A percentile compares a stretch with the other conserved stretches of the same genome.
These are phyloP conservation scores for Leptopilina clavipes DNA, from an alignment of 1,140 invertebrate species.

Conservation along the genomic window DNA sequence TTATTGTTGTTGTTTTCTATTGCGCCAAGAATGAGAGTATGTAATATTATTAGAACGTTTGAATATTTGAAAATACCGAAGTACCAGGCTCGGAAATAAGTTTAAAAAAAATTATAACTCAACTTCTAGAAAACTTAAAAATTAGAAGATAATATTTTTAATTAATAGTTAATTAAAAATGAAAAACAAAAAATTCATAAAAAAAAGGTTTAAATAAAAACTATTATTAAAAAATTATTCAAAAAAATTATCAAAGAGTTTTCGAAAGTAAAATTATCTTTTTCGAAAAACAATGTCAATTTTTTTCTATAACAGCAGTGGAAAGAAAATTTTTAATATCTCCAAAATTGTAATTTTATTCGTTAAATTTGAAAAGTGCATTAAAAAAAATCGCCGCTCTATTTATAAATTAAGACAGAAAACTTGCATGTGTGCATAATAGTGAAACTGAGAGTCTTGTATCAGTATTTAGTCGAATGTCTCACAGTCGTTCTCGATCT, in stretches of 20 bases:
- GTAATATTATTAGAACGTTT: constrained; percentile 1
- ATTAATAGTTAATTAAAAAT: no score
- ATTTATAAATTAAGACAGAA: constrained; percentile 49
- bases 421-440: constrained; percentile 34
- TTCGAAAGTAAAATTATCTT: no score
- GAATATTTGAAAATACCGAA: not conserved
- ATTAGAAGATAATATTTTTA: no score
- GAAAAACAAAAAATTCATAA: no score
- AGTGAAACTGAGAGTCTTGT: not conserved
- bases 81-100: not conserved
- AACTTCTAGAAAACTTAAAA: no score
- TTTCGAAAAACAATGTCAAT: no score
- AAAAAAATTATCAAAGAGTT: no score
- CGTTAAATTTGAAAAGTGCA: not conserved
- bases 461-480: constrained; percentile 23
- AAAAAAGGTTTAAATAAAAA: no score
- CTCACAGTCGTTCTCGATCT: constrained; percentile 46
- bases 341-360: not conserved
- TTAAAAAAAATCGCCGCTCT: constrained; percentile 30
- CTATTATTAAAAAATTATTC: no score
- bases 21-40: constrained; percentile 17
- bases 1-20: not conserved
- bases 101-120: not conserved
- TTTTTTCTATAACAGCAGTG: no score
- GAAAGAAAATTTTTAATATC: no score